Percentiles rank a stretch among this genome's conserved stretches.
Conservation (phyloP, 2,888 invertebrate genomes). For the Eupelmus urozonus region DNA sequence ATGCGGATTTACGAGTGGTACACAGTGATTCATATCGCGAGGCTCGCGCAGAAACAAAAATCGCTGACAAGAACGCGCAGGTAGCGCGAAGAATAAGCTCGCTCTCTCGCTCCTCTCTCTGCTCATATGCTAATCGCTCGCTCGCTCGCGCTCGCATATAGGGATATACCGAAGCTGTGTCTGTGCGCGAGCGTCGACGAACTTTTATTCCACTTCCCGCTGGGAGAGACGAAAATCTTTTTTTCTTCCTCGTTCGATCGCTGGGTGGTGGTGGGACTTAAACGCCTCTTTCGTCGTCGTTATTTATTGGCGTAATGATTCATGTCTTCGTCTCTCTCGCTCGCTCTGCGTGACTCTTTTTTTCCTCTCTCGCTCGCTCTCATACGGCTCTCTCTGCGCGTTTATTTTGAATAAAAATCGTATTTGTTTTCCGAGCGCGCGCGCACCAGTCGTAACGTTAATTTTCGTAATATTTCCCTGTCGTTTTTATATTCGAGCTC, state of each 20-base stretch:
- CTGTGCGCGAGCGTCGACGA: constrained; percentile 48
- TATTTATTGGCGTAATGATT: constrained; percentile 60
- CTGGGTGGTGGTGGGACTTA: constrained; percentile 30
- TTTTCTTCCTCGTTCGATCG: background rate
- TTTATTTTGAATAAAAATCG: constrained; percentile 60
- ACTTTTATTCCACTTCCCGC: constrained; percentile 60
- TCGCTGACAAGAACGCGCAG: constrained; percentile 56
- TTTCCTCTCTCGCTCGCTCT: constrained; percentile 33
- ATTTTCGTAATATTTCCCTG: constrained; percentile 61
- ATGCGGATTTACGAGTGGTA: constrained; percentile 55
- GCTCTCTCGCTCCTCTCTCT: constrained; percentile 28
- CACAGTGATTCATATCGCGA: constrained; percentile 54
- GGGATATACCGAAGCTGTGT: too few species aligned
- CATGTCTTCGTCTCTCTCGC: constrained; percentile 51
- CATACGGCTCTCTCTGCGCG: constrained; percentile 24
- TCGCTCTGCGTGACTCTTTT: constrained; percentile 11
- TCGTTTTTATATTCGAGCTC: constrained; percentile 51
- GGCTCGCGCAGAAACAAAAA: constrained; percentile 59
- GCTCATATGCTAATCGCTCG: background rate
- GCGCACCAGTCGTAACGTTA: constrained; percentile 59
- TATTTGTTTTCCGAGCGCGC: constrained; percentile 58
- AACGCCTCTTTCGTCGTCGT: constrained; percentile 59
- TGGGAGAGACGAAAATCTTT: constrained; percentile 47
- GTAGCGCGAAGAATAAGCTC: constrained; percentile 53
- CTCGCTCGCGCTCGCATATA: too few species aligned